A percentile compares a stretch with the other conserved stretches of the same genome.
Evolutionary conservation across 2,888 invertebrate species (phyloP).

Genomic region (Hoplodrina blanda): DNA sequence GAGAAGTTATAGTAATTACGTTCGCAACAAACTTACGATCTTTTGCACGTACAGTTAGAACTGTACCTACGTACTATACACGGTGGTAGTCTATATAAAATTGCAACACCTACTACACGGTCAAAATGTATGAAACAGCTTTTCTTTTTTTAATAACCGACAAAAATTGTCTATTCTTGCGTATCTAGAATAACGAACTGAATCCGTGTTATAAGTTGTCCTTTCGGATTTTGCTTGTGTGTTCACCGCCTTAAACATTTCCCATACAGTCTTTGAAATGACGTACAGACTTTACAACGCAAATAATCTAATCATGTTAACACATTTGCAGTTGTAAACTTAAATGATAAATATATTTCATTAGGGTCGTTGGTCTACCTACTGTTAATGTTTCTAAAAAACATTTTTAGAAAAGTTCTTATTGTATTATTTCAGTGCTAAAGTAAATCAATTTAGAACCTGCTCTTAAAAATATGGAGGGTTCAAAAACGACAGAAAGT

Average conservation of each 20-base stretch:
- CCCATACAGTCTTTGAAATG: too few relatives aligned
- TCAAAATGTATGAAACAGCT: too few relatives aligned
- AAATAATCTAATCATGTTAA: slow-evolving; percentile 58
- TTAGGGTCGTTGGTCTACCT: slow-evolving; percentile 11
- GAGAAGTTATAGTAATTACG: slow-evolving; percentile 70
- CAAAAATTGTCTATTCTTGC: too few relatives aligned
- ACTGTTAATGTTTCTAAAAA: slow-evolving; percentile 32
- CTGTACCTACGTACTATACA: neutral
- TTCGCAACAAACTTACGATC: slow-evolving; percentile 28
- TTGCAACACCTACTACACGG: too few relatives aligned
- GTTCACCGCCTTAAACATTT: too few relatives aligned
- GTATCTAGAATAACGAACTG: too few relatives aligned
- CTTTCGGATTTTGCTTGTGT: too few relatives aligned
- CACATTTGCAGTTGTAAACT: slow-evolving; percentile 26
- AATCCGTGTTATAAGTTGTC: too few relatives aligned
- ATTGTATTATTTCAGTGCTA: slow-evolving; percentile 31
- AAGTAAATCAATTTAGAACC: slow-evolving; percentile 37
- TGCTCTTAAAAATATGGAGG: slow-evolving; percentile 11
- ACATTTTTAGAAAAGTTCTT: slow-evolving; percentile 22
- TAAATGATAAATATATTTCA: slow-evolving; percentile 39
- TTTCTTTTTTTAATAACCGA: too few relatives aligned
- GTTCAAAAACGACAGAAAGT: slow-evolving; percentile 16
- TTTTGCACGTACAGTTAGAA: slow-evolving; percentile 21
- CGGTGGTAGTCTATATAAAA: too few relatives aligned
- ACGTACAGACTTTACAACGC: slow-evolving; percentile 19